Evolutionary conservation across 2,888 invertebrate genomes (phyloP).

Genomic region (Cephus rjabovi): DNA sequence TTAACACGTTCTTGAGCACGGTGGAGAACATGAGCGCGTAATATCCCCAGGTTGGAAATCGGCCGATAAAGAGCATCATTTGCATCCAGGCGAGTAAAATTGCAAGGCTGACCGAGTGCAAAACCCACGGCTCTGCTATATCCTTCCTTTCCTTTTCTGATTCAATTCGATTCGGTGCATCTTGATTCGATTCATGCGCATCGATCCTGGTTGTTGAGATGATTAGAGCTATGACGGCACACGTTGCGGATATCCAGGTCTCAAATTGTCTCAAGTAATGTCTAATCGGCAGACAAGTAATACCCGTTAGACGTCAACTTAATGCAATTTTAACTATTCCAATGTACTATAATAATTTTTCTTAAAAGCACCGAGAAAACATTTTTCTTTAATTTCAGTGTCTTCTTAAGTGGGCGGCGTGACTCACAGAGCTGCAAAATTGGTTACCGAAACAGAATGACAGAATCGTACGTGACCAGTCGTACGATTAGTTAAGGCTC

Average conservation of each 20-base stretch:
- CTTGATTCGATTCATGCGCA: background rate
- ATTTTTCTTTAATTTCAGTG: background rate
- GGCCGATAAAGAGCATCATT: conserved; percentile 69
- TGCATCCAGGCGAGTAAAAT: conserved; percentile 70
- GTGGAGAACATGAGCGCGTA: conserved; percentile 71
- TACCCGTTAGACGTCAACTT: background rate
- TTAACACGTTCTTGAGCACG: conserved; percentile 69
- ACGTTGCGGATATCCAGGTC: conserved; percentile 63
- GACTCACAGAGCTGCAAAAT: background rate
- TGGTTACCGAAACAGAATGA: background rate
- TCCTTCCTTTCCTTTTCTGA: conserved; percentile 20
- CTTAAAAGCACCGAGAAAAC: background rate
- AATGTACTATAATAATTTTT: background rate
- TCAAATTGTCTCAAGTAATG: conserved; percentile 63
- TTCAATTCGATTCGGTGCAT: background rate
- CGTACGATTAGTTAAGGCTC: background rate
- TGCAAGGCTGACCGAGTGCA: conserved; percentile 65
- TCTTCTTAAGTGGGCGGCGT: background rate
- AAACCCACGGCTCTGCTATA: conserved; percentile 53
- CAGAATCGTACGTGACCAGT: background rate
- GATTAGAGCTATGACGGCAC: conserved; percentile 56
- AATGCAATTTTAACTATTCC: background rate
- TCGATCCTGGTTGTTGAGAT: conserved; percentile 43
- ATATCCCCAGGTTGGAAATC: conserved; percentile 70
- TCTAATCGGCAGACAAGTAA: conserved; percentile 22